phyloP scores from a whole-genome alignment of 92 coral and sea anemone species.

The Zoanthus sansibaricus region DNA sequence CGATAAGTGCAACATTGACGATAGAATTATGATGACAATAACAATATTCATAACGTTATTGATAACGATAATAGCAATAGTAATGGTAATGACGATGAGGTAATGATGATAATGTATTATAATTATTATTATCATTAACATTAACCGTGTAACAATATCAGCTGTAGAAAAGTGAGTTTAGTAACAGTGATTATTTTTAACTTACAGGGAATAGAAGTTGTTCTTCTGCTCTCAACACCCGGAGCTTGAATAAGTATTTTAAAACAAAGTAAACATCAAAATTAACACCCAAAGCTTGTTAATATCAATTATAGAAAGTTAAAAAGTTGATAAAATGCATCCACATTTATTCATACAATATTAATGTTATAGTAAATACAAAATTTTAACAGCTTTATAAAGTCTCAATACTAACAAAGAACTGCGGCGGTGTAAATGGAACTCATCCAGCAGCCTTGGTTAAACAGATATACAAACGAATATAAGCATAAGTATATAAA shows the following conservation, averaged over 20 bases:
- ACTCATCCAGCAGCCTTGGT: slow-evolving; percentile 19
- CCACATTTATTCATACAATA: neutral
- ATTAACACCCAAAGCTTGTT: neutral
- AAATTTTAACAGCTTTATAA: neutral
- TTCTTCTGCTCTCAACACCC: slow-evolving; percentile 2
- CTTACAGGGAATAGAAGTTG: neutral
- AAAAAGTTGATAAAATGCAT: neutral
- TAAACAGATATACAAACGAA: neutral
- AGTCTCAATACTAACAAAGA: slow-evolving; percentile 29
- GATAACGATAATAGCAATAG: too few relatives aligned
- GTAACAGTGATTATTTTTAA: neutral
- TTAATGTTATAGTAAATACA: neutral
- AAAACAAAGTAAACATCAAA: neutral
- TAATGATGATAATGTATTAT: too few relatives aligned
- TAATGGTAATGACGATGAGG: too few relatives aligned
- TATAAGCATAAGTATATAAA: neutral
- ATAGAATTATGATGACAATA: too few relatives aligned
- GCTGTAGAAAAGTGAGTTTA: neutral
- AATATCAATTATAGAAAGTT: neutral
- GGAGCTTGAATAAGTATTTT: neutral
- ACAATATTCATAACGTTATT: too few relatives aligned
- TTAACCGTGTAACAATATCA: neutral
- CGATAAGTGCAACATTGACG: too few relatives aligned
- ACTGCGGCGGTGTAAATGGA: neutral
- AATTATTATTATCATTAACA: neutral